phyloP scores from a whole-genome alignment of 37 sponge, comb jelly and placozoan genomes.

The Axinella damicornis region DNA sequence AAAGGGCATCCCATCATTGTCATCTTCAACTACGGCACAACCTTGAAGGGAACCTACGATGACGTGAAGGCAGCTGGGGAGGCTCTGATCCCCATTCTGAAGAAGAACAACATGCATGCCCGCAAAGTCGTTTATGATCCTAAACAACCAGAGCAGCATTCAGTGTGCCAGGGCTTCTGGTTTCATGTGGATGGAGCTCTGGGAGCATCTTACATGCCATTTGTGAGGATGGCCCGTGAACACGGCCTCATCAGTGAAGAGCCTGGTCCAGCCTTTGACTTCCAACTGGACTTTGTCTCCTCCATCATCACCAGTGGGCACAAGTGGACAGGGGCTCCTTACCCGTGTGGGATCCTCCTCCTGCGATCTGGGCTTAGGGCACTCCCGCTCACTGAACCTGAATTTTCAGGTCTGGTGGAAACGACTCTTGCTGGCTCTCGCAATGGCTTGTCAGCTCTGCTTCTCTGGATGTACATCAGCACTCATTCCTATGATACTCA shows the following conservation, averaged over 20 bases:
- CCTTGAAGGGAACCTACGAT: constrained; percentile 47
- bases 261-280: constrained; percentile 25
- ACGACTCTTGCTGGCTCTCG: constrained; percentile 42
- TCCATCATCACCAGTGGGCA: constrained; percentile 47
- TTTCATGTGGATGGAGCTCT: constrained; percentile 55
- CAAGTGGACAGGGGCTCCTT: constrained; percentile 33
- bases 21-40: constrained; percentile 41
- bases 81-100: neutral
- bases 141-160: neutral
- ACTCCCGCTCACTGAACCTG: neutral
- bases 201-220: constrained; percentile 42
- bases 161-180: constrained; percentile 1
- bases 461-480: constrained; percentile 45
- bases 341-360: constrained; percentile 27
- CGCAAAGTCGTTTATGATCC: neutral
- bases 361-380: neutral
- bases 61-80: constrained; percentile 13
- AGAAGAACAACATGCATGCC: constrained; percentile 15
- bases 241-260: constrained; percentile 1
- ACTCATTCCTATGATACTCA: constrained; percentile 22
- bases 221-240: constrained; percentile 21
- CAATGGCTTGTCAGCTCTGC: constrained; percentile 18
- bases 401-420: constrained; percentile 15
- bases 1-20: constrained; percentile 22
- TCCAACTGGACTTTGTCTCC: constrained; percentile 35